Evolutionary conservation across 2,113 vertebrate species (phyloP), one percentile per base, ranked within the genome.

Genomic region (Mesoclemmys tuberculata): DNA sequence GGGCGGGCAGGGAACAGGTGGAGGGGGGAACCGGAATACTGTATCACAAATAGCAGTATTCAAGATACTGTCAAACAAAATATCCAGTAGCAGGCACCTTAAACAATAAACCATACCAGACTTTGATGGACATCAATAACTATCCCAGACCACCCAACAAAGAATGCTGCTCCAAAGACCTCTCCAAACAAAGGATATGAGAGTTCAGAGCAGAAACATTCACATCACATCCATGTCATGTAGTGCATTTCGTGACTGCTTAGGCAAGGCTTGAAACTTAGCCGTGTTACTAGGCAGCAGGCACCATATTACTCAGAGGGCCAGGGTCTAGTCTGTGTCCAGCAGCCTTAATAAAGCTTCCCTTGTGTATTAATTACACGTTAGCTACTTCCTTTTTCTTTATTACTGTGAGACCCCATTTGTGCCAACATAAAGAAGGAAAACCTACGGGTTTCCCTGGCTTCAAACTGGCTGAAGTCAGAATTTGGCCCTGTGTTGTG

Each of bases 401-500:
- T 85, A 78, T 51, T 35, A 6, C 54, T 61, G 13, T 61, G 29
- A 61, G 29, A 61, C 58, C 58, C 13, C 58, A 16, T 31, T 61
- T 61, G 58, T 61, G 58, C 58, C 29, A 8, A 35, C 31, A 11
- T 61, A 61, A 61, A 61, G 58, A 61, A 35, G 58, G 29, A 61
- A 61, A 29, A 35, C 16, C 12, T 61, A 61, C 29, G 8, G 6
- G 58, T 16, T 24, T 19, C 21, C 22, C 10, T 41, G n/a, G n/a
- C 21, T 24, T 74, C n/a, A 41, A 21, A n/a, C 8, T 41, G 68
- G n/a, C 18, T 77, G 27, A 14, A 38, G 44, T 31, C 56, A 68
- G 27, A 49, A 2, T 1, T 2, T 3, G 1, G 51, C 49, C n/a
- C 52, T 84, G 56, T 0, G 0, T 10, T 0, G 0, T 51, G 5